Evolutionary conservation across 2,797 vertebrate species (phyloP).

Genomic region (Melanotaenia maccullochi): DNA sequence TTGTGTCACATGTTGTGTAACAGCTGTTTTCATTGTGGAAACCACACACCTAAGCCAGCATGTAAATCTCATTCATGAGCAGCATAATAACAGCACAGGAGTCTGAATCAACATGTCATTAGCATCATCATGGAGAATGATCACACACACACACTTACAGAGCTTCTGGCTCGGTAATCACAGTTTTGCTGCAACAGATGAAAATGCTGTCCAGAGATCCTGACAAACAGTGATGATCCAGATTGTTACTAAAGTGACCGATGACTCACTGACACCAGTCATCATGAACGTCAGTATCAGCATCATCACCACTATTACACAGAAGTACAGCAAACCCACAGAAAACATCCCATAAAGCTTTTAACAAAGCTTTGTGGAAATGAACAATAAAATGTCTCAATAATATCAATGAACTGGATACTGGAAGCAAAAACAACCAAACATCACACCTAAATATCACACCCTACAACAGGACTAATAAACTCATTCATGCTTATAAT

Average conservation of each 20-base stretch:
- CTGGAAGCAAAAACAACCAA: background rate
- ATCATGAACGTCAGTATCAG: constrained; percentile 23
- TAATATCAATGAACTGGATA: background rate
- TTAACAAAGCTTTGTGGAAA: too few species aligned
- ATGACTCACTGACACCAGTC: constrained; percentile 42
- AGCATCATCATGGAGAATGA: constrained; percentile 44
- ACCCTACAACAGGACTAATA: background rate
- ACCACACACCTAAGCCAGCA: constrained; percentile 24
- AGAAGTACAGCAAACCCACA: constrained; percentile 11
- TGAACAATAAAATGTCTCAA: background rate
- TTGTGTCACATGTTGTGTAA: constrained; percentile 21
- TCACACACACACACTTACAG: constrained; percentile 16
- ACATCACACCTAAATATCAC: background rate
- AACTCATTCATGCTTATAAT: background rate
- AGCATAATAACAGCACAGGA: constrained; percentile 45
- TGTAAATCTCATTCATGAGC: constrained; percentile 37
- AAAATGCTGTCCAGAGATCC: constrained; percentile 38
- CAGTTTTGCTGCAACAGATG: constrained; percentile 30
- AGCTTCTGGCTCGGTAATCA: constrained; percentile 49
- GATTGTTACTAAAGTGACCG: constrained; percentile 39
- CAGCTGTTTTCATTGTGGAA: constrained; percentile 32
- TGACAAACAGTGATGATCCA: constrained; percentile 25
- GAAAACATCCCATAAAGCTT: constrained; percentile 3
- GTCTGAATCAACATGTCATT: constrained; percentile 57
- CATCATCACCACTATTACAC: constrained; percentile 13